Evolutionary conservation across 2,888 invertebrate species (phyloP), one percentile per base, ranked within the genome.

Genomic region (Myopa tessellatipennis): DNA sequence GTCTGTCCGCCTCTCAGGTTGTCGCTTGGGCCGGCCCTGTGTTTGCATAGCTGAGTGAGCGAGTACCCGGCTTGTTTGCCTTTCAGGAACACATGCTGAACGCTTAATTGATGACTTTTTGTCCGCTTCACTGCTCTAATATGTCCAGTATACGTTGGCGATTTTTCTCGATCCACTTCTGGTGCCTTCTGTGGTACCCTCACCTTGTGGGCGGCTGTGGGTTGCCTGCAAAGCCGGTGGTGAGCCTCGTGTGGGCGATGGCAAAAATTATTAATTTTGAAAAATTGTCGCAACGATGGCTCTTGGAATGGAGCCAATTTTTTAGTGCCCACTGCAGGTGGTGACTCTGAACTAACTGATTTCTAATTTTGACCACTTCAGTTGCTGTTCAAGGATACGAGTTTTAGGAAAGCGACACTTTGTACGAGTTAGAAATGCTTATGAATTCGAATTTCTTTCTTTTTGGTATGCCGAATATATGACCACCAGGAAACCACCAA

Each of bases 11-110:
- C 36, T 34, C 16, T 58, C 71, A 69, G 18, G 52, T 8, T 36
- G 38, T 50, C 52, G 52, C 3, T 50, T 18, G 14, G 4, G 8
- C 40, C 40, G 34, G 60, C 8, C 26, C 18, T 4, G 10, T 34
- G 52, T 52, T 52, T 55, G 70, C 70, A 70, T 52, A 34, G 61
- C 40, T 50, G 12, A 14, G 65, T 36, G 75, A 58, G 61, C 63
- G 75, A 58, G 61, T 55, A 58, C 40, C 67, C 68, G 45, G 16
- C 45, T 34, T 71, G 76, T 75, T 76, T 45, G 72, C 69, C 71
- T 72, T 77, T 79, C 78, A 78, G 34, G 60, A 80, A 70, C 79
- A 80, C 73, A 78, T 81, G 81, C 65, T 79, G 78, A 60, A 68
- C 68, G 69, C 40, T 45, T 75, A 75, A 75, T 75, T 75, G 75